Base-by-base conservation (phyloP, 2,888 invertebrate genomes). In the Halictus quadricinctus region DNA sequence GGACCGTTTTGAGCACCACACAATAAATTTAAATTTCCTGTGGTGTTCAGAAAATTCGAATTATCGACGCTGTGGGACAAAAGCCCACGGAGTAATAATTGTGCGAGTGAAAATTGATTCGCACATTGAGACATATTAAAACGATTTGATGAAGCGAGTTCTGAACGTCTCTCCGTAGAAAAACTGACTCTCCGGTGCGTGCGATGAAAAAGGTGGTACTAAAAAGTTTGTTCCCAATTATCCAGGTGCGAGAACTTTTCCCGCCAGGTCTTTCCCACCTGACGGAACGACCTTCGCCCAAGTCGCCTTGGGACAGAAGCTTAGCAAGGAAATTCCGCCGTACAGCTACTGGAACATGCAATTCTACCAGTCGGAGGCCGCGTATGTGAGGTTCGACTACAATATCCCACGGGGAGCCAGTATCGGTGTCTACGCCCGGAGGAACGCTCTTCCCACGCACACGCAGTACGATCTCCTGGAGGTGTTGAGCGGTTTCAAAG, bases 291-390 rank as follows among this genome's bases (percentile, higher is more conserved):
- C 98, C 79, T 98, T 98, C 95, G 97, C 97, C 92, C 98, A 98
- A 96, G 97, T 98, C 93, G 96, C 97, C 90, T 95, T 98, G 93
- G 98, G 98, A 89, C 97, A 98, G 95, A 97, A 97, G 94, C 96
- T 98, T 92, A 97, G 97, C 92, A 97, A 98, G 95, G 97, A 97
- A 95, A 98, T 99, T 94, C 97, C 97, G 93, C 97, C 99, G 88
- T 98, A 98, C 95, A 97, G 98, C 94, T 99, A 99, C 95, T 99
- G 99, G 99, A 98, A 98, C 95, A 98, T 98, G 97, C 98, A 98
- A 95, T 99, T 99, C 95, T 98, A 98, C 95, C 98, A 99, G 95
- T 97, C 98, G 85, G 98, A 98, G 95, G 97, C 98, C 79, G 97
- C 98, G 73, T 98, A 98, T 95, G 97, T 99, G 78, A 97, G 98